Evolutionary conservation across 2,113 vertebrate genomes (phyloP).

Genomic region (Brevimyrus niger): DNA sequence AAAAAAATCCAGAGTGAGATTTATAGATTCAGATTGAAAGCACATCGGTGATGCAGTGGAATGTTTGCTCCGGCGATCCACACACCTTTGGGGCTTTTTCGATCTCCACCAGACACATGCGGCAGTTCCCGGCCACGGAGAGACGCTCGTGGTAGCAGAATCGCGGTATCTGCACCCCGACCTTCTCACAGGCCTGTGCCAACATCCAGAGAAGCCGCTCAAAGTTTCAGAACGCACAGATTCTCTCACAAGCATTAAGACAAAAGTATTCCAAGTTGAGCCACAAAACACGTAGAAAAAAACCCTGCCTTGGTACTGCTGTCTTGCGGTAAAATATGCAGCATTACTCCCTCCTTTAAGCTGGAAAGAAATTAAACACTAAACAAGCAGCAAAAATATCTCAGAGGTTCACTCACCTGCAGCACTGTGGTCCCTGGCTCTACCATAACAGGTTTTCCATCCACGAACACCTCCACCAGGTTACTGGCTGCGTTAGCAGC

Average conservation of each 20-base stretch:
- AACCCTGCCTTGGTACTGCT: not conserved
- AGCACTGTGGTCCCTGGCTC: conserved; percentile 88
- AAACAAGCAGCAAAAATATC: not conserved
- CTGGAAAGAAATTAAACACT: not conserved
- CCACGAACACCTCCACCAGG: conserved; percentile 87
- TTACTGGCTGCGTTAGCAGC: conserved; percentile 69
- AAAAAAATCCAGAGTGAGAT: not conserved
- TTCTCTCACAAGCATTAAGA: not conserved
- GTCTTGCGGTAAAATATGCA: not conserved
- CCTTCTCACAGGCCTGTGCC: conserved; percentile 81
- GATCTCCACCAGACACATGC: conserved; percentile 95
- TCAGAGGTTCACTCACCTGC: conserved; percentile 61
- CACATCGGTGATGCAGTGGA: not conserved
- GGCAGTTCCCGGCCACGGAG: conserved; percentile 90
- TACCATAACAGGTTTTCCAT: conserved; percentile 78
- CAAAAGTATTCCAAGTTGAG: not conserved
- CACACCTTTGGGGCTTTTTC: conserved; percentile 87
- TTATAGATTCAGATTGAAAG: not conserved
- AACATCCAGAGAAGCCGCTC: not conserved
- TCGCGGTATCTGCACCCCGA: conserved; percentile 87
- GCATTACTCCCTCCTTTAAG: not conserved
- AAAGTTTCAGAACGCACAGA: not conserved
- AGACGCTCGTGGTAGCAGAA: conserved; percentile 94
- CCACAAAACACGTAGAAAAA: not conserved
- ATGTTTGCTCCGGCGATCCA: not conserved